phyloP scores from a whole-genome alignment of 2,797 vertebrate species.

The Trichosurus vulpecula region DNA sequence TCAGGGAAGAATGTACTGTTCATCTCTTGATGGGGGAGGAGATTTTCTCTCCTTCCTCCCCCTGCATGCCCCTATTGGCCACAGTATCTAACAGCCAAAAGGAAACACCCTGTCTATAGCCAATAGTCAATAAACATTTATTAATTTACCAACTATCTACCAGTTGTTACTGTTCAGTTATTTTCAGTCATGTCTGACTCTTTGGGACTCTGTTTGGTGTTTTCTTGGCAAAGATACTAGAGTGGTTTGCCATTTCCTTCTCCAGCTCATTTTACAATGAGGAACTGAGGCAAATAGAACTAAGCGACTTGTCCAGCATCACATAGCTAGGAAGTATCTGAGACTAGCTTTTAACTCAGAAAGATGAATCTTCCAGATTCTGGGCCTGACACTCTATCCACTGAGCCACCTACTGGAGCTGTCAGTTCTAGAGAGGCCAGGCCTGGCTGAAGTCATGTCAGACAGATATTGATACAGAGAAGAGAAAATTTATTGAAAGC shows the following conservation, averaged over 20 bases:
- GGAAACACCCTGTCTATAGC: background rate
- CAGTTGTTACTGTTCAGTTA: background rate
- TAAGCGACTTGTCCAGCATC: background rate
- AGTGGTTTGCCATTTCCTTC: background rate
- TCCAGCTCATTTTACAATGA: background rate
- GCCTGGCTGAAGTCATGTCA: background rate
- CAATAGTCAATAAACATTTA: background rate
- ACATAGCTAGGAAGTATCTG: background rate
- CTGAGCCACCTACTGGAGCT: background rate
- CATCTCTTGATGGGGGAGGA: background rate
- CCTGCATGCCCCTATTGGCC: background rate
- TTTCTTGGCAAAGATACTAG: background rate
- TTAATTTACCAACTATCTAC: too few relatives aligned
- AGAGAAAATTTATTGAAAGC: background rate
- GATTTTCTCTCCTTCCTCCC: background rate
- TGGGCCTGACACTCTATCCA: background rate
- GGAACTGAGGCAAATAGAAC: background rate
- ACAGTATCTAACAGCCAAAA: background rate
- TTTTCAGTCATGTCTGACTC: too few relatives aligned
- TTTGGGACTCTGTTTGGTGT: background rate
- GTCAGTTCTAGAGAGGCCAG: background rate
- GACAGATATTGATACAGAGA: background rate
- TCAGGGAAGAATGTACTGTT: background rate
- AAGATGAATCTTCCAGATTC: background rate
- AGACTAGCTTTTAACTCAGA: background rate